phyloP scores from a whole-genome alignment of 1,140 invertebrate species.

The Aleiodes sp. region DNA sequence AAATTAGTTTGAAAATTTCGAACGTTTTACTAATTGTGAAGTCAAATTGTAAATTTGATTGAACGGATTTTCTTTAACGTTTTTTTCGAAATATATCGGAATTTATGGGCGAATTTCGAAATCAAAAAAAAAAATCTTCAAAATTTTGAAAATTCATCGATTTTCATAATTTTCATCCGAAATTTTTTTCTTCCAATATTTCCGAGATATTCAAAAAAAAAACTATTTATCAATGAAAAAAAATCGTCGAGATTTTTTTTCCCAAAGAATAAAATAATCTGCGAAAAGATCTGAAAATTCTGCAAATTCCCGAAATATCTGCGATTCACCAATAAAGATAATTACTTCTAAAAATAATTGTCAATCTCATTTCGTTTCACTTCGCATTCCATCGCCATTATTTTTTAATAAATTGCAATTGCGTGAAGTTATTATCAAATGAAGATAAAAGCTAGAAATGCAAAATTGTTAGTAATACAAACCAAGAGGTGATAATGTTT shows the following conservation, averaged over 20 bases:
- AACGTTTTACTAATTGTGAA: too few species aligned
- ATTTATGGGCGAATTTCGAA: too few species aligned
- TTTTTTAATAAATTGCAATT: neutral
- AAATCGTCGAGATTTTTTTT: too few species aligned
- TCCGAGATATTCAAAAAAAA: too few species aligned
- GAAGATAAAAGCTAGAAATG: neutral
- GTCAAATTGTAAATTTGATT: too few species aligned
- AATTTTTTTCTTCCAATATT: too few species aligned
- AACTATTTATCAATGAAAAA: too few species aligned
- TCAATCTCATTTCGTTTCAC: neutral
- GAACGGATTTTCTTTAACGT: too few species aligned
- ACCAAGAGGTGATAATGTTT: neutral
- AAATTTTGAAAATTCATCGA: neutral
- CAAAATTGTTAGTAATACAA: constrained; percentile 10
- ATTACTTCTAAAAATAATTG: neutral
- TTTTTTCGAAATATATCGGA: too few species aligned
- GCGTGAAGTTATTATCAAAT: neutral
- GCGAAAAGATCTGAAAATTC: neutral
- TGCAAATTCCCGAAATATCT: neutral
- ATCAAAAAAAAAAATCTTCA: neutral
- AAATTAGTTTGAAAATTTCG: too few species aligned
- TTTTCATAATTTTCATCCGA: neutral
- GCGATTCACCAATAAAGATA: neutral
- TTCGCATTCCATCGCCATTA: neutral
- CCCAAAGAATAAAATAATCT: too few species aligned